Conservation (phyloP, 2,888 invertebrate genomes). For the Auanema freiburgensis region DNA sequence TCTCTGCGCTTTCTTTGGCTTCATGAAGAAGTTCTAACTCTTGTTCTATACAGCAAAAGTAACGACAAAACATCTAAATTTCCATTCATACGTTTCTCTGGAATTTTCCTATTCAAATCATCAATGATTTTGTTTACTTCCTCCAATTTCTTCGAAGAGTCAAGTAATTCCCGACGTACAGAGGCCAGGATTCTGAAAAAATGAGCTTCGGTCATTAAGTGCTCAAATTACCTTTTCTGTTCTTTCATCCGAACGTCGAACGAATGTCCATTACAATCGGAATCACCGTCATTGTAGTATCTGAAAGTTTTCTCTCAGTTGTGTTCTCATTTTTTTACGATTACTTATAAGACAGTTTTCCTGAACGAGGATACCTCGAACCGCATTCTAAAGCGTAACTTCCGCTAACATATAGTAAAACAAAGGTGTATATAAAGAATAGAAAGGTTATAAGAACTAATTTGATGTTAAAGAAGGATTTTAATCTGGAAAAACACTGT, state of each 20-base stretch:
- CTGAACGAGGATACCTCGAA: not conserved
- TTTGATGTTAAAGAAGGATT: too few relatives aligned
- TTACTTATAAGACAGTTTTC: constrained; percentile 3
- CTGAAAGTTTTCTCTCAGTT: not conserved
- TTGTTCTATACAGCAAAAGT: constrained; percentile 37
- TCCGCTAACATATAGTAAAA: constrained; percentile 3
- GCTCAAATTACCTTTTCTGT: constrained; percentile 26
- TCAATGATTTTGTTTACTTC: constrained; percentile 45
- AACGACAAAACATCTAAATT: not conserved
- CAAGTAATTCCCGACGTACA: constrained; percentile 40
- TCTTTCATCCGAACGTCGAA: constrained; percentile 25
- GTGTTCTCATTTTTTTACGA: not conserved
- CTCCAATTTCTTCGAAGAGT: constrained; percentile 41
- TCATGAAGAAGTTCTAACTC: constrained; percentile 45
- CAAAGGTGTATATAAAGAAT: not conserved
- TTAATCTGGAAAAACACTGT: too few relatives aligned
- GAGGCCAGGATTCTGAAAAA: constrained; percentile 39
- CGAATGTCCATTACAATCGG: constrained; percentile 70
- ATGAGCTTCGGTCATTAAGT: not conserved
- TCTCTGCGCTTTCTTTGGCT: constrained; percentile 46
- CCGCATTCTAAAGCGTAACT: constrained; percentile 1
- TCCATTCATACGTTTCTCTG: constrained; percentile 43
- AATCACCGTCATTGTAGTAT: constrained; percentile 78
- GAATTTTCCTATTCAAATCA: constrained; percentile 43
- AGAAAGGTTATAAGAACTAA: constrained; percentile 1